Evolutionary conservation across 2,797 vertebrate genomes (phyloP).

Genomic region (Manis crassicaudata): DNA sequence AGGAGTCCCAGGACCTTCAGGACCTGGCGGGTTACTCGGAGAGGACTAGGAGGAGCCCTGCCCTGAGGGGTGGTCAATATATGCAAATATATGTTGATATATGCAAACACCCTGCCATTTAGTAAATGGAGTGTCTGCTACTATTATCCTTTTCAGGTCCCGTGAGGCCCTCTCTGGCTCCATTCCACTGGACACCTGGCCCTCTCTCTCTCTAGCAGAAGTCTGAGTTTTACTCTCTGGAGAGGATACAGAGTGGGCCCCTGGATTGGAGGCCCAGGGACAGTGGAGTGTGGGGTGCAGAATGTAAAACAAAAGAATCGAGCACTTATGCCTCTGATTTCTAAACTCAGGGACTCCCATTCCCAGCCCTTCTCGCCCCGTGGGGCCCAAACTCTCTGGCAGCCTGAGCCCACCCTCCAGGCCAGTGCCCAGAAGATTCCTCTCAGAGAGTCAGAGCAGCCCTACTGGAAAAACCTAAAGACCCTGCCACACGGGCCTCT

Average conservation of each 20-base stretch:
- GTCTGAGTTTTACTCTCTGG: background rate
- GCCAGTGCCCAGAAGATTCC: background rate
- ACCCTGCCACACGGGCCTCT: background rate
- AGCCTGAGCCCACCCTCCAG: background rate
- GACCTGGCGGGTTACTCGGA: too few relatives aligned
- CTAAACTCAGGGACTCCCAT: background rate
- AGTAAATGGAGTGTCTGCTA: background rate
- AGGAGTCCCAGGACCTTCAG: background rate
- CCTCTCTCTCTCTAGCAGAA: background rate
- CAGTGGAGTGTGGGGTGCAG: background rate
- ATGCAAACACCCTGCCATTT: background rate
- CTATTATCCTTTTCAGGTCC: background rate
- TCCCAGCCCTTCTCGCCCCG: background rate
- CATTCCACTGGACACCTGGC: background rate
- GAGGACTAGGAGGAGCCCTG: background rate
- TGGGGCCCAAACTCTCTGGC: background rate
- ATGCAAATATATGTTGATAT: background rate
- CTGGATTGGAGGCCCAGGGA: background rate
- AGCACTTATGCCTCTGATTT: background rate
- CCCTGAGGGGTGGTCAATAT: background rate
- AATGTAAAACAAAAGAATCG: background rate
- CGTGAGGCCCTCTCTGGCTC: background rate
- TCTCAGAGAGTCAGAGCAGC: background rate
- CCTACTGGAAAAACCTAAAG: background rate
- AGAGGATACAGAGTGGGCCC: background rate